Base-by-base conservation (phyloP, 2,113 vertebrate genomes). In the Pygoscelis adeliae region DNA sequence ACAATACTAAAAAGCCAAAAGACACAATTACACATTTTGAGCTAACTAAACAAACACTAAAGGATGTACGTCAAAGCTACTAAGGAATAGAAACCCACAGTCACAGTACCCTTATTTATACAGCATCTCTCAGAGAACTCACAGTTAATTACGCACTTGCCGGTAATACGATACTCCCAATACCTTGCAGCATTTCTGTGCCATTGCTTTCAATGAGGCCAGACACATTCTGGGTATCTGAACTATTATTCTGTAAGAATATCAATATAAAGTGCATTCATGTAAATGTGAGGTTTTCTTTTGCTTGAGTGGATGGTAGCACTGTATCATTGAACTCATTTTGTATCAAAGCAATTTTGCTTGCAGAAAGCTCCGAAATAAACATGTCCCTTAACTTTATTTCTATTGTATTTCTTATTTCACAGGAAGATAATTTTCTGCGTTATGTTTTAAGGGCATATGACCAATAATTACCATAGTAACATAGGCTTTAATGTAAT, bases 291-390 rank as follows among this genome's bases (percentile, higher is more conserved):
- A 98, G 98, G 98, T 99, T 98, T 99, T 97, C 98, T 99, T 99
- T 99, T 98, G 98, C 99, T 99, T 98, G 99, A 98, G 98, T 99
- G 99, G 98, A 98, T 98, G 98, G 98, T 99, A 99, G 99, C 98
- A 98, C 98, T 99, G 98, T 99, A 99, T 97, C 98, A 98, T 98
- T 97, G 96, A 98, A 98, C 97, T 98, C 98, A 98, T 99, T 99
- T 99, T 99, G 99, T 99, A 99, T 99, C 98, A 99, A 98, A 98
- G 98, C 98, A 98, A 74, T 99, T 99, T 98, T 98, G 99, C 99
- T 99, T 99, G 99, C 99, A 98, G 98, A 99, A 99, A 98, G 98
- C 98, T 99, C 98, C 76, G 32, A 98, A 98, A 98, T 99, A 99
- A 98, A 98, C 95, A 97, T 94, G 95, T 97, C 97, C 98, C 98